Evolutionary conservation across 1,140 invertebrate genomes (phyloP), one percentile per base, ranked within the genome.

Genomic region (Camponotus pennsylvanicus): DNA sequence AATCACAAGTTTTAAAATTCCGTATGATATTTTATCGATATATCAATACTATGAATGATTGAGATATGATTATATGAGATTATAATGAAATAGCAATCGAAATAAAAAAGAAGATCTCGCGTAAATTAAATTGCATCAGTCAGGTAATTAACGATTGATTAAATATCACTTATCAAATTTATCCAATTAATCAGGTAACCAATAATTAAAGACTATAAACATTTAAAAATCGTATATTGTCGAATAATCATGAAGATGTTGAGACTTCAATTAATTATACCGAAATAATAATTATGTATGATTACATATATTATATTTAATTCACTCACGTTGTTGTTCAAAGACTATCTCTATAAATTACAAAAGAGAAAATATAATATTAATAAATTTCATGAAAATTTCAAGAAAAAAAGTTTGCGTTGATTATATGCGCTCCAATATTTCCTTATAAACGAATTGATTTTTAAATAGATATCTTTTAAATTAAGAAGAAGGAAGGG

Each of bases 371-470:
- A 40, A 40, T 27, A 27, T 27, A 27, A 40, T 40, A 40, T 40
- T 40, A 40, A 6, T 40, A 40, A 40, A 40, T 40, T 40, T 40
- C 3, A 4, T 6, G 37, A 40, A 40, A 40, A 40, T 6, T 4
- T 40, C 1, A 40, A 40, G 45, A 18, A 55, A 21, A 85, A 85
- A 66, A 67, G 49, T 83, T 63, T 40, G 83, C 71, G 59, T 64
- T 63, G 49, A 69, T 80, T 69, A 69, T 55, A 69, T 49, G 42
- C 27, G 21, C 37, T 59, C 0, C 27, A 52, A 76, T n/a, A 32
- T 85, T 67, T 37, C 45, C 66, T 73, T 66, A 61, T n/a, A 18
- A 77, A 13, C 42, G 34, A 79, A 59, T 63, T 67, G 63, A 77
- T 79, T 66, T 79, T 66, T 34, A 66, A 85, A 69, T 32, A 27